These are phyloP conservation scores for Lepidurus packardi DNA, from an alignment of 1,140 invertebrate genomes.

Conservation along the genomic window DNA sequence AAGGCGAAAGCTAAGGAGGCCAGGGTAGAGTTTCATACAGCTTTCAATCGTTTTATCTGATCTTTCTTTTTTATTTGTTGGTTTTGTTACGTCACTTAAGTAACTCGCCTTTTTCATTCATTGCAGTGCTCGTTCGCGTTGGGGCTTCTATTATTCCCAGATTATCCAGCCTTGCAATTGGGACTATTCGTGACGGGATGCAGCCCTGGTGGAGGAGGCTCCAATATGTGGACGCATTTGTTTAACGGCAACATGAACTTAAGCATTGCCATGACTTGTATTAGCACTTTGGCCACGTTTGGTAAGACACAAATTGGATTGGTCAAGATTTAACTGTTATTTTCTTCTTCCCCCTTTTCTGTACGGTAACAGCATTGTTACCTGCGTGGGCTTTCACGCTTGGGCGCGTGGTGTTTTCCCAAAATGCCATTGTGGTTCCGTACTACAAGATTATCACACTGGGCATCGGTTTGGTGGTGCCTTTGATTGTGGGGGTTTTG, in stretches of 20 bases:
- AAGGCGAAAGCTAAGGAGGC: conserved; percentile 1
- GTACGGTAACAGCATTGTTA: conserved; percentile 67
- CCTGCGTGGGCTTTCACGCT: conserved; percentile 91
- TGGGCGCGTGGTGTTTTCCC: conserved; percentile 70
- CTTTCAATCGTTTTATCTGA: no score
- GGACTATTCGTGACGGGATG: conserved; percentile 89
- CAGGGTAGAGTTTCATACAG: background rate
- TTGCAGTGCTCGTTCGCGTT: conserved; percentile 69
- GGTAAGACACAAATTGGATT: conserved; percentile 50
- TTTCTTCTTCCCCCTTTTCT: conserved; percentile 41
- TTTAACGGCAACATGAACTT: conserved; percentile 82
- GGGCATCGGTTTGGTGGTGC: conserved; percentile 72
- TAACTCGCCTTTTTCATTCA: conserved; percentile 28
- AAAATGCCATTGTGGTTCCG: conserved; percentile 66
- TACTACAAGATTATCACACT: conserved; percentile 70
- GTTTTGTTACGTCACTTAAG: conserved; percentile 22
- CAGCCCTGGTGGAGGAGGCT: conserved; percentile 83
- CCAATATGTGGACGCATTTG: conserved; percentile 90
- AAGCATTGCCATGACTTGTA: conserved; percentile 86
- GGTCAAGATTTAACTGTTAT: conserved; percentile 28
- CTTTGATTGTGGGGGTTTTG: conserved; percentile 63
- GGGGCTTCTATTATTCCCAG: conserved; percentile 64
- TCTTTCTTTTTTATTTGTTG: conserved; percentile 30
- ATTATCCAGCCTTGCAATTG: conserved; percentile 63
- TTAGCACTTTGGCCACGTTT: conserved; percentile 77